phyloP scores from a whole-genome alignment of 2,113 vertebrate genomes.

The Enhydra lutris region DNA sequence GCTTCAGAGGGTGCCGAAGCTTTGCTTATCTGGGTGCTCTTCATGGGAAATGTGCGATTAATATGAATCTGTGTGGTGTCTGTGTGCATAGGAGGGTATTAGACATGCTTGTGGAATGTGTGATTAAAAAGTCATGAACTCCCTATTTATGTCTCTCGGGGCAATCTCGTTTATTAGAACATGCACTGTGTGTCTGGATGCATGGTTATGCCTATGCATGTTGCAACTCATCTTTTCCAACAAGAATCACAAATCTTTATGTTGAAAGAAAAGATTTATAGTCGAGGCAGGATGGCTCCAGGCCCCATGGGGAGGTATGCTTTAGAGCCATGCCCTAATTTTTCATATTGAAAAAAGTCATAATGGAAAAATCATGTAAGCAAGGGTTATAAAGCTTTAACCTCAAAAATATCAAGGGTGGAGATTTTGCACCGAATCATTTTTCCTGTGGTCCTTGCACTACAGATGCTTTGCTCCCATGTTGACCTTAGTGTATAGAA shows the following conservation, averaged over 20 bases:
- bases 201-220: slow-evolving; percentile 29
- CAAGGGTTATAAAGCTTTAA: neutral
- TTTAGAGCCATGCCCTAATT: slow-evolving; percentile 54
- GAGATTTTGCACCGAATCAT: neutral
- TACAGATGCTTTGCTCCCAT: neutral
- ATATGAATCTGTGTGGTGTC: neutral
- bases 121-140: slow-evolving; percentile 33
- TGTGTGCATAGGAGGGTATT: neutral
- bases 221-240: slow-evolving; percentile 56
- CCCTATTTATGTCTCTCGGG: neutral
- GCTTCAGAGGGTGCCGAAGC: neutral
- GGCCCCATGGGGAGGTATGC: slow-evolving; percentile 50
- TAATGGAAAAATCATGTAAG: slow-evolving; percentile 22
- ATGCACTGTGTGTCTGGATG: neutral
- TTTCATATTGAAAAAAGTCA: neutral
- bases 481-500: neutral
- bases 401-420: neutral
- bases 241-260: slow-evolving; percentile 74
- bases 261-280: slow-evolving; percentile 79
- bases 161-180: neutral
- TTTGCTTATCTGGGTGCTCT: neutral
- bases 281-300: slow-evolving; percentile 59
- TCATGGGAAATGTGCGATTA: neutral
- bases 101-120: neutral
- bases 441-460: neutral